phyloP scores from a whole-genome alignment of 2,113 vertebrate genomes.

The Pelusios castaneus region DNA sequence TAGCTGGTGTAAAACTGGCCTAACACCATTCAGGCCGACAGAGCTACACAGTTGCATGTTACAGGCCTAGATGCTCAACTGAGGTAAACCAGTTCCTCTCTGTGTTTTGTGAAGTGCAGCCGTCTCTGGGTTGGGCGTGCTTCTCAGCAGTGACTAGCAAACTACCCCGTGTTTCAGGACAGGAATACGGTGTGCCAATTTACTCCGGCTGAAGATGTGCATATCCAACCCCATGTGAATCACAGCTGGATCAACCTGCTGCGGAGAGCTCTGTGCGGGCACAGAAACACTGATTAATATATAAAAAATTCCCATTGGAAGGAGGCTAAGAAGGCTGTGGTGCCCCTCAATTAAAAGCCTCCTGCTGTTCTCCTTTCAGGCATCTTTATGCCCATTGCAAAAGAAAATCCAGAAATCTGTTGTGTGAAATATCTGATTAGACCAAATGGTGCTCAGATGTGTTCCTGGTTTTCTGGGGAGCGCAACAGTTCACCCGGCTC shows the following conservation, averaged over 20 bases:
- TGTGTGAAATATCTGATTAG: constrained; percentile 82
- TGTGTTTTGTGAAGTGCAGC: not conserved
- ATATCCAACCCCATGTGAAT: not conserved
- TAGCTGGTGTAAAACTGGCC: not conserved
- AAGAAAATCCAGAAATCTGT: constrained; percentile 72
- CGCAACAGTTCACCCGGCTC: constrained; percentile 67
- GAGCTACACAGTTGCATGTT: not conserved
- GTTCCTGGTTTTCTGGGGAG: constrained; percentile 71
- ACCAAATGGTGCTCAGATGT: constrained; percentile 80
- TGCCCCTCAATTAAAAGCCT: constrained; percentile 18
- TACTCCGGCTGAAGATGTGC: not conserved
- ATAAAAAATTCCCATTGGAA: constrained; percentile 30
- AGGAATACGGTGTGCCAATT: not conserved
- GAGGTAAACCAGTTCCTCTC: not conserved
- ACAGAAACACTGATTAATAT: constrained; percentile 25
- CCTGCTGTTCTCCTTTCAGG: constrained; percentile 69
- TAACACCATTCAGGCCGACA: fast-evolving
- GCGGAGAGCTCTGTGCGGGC: not conserved
- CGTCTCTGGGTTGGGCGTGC: not conserved
- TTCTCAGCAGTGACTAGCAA: not conserved
- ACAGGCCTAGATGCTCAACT: not conserved
- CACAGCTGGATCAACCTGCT: not conserved
- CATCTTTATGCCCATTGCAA: constrained; percentile 41
- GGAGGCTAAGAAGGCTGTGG: not conserved
- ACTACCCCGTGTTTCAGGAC: not conserved